phyloP scores from a whole-genome alignment of 2,797 vertebrate species.

The Lithobates sylvaticus region DNA sequence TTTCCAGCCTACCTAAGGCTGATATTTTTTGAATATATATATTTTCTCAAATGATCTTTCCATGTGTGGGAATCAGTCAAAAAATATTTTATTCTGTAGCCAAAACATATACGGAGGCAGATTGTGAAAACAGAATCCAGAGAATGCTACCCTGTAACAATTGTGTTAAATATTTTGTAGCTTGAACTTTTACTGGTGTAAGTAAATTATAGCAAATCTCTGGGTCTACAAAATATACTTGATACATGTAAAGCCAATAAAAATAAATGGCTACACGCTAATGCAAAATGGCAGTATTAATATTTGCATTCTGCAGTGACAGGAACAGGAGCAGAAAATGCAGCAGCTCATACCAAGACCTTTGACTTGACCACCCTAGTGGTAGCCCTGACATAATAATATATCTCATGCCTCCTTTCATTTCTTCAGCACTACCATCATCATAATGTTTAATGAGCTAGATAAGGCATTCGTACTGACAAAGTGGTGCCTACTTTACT shows the following conservation, averaged over 20 bases:
- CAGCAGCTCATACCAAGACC: no score
- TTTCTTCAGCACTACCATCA: no score
- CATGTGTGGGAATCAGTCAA: constrained; percentile 11
- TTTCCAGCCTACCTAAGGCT: not conserved
- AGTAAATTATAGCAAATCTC: not conserved
- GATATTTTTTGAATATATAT: not conserved
- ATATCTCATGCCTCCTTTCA: no score
- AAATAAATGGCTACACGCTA: not conserved
- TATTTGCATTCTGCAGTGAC: not conserved
- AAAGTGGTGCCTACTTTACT: no score
- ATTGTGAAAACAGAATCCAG: not conserved
- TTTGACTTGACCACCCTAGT: no score
- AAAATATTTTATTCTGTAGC: constrained; percentile 8
- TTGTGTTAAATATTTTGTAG: not conserved
- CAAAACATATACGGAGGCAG: constrained; percentile 22
- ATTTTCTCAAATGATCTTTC: not conserved
- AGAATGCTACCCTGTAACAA: not conserved
- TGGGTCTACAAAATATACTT: not conserved
- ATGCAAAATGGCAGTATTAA: not conserved
- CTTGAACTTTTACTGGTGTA: not conserved
- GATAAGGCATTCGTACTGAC: no score
- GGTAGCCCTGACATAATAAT: no score
- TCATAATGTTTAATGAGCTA: no score
- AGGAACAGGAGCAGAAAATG: no score
- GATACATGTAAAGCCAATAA: not conserved